A percentile compares a stretch with the other conserved stretches of the same genome.
These are phyloP conservation scores for Neodiprion virginianus DNA, from an alignment of 1,140 invertebrate genomes.

Conservation along the genomic window DNA sequence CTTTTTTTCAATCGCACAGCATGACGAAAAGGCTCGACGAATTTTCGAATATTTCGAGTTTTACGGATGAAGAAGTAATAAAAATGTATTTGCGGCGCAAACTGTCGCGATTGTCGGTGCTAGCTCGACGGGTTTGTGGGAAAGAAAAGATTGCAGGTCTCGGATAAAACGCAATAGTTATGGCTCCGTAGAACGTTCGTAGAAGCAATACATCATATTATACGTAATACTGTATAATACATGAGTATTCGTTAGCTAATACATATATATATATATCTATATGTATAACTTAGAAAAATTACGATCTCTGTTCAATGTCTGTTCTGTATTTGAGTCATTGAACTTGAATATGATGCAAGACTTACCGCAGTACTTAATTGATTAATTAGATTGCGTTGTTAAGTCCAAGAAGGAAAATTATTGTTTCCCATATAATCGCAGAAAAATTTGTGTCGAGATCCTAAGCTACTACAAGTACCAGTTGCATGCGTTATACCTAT, in stretches of 20 bases:
- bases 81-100: slow-evolving; percentile 43
- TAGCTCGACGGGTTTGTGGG: background rate
- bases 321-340: too few relatives aligned
- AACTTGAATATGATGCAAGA: too few relatives aligned
- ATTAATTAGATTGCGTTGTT: too few relatives aligned
- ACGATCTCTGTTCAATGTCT: too few relatives aligned
- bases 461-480: slow-evolving; percentile 31
- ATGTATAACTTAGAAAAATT: too few relatives aligned
- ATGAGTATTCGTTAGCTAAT: background rate
- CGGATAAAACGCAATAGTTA: slow-evolving; percentile 17
- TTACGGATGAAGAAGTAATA: background rate
- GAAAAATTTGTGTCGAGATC: slow-evolving; percentile 17
- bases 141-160: slow-evolving; percentile 22
- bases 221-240: background rate
- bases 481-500: background rate
- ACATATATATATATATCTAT: background rate
- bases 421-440: background rate
- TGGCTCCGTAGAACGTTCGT: slow-evolving; percentile 33
- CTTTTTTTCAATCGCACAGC: background rate
- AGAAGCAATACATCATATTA: slow-evolving; percentile 37
- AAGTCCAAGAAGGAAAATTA: background rate
- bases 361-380: too few relatives aligned
- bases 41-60: slow-evolving; percentile 38
- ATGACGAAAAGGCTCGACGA: slow-evolving; percentile 25
- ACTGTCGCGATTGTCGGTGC: slow-evolving; percentile 11